These are phyloP conservation scores for Perccottus glenii DNA, from an alignment of 2,113 vertebrate species.

Conservation along the genomic window DNA sequence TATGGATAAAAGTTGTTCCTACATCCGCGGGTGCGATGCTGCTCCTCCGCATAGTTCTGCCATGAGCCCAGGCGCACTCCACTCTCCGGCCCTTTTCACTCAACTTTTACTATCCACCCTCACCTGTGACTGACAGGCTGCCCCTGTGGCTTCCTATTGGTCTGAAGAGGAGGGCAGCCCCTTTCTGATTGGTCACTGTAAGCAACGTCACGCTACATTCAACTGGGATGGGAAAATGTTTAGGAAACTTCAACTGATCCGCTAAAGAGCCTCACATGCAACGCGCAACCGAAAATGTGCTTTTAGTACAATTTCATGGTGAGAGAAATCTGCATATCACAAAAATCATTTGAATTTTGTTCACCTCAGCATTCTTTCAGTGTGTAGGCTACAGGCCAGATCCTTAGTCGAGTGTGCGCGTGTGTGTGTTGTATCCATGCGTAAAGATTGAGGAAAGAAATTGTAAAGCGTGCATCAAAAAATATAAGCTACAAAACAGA, in stretches of 20 bases:
- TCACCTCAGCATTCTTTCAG: too few species aligned
- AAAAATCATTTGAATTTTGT: not conserved
- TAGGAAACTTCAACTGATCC: conserved; percentile 9
- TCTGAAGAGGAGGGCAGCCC: conserved; percentile 13
- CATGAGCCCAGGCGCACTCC: conserved; percentile 63
- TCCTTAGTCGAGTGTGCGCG: not conserved
- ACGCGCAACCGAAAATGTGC: not conserved
- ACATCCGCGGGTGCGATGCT: conserved; percentile 65
- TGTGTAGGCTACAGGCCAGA: too few species aligned
- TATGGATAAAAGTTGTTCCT: conserved; percentile 46
- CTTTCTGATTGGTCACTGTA: conserved; percentile 77
- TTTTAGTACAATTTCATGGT: not conserved
- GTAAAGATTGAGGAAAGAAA: too few species aligned
- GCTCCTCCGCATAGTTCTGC: conserved; percentile 66
- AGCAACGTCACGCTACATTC: conserved; percentile 63
- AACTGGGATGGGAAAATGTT: conserved; percentile 24
- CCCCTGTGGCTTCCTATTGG: conserved; percentile 70
- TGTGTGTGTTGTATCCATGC: too few species aligned
- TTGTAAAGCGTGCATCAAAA: too few species aligned
- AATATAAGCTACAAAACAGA: not conserved
- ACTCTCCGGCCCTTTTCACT: conserved; percentile 78
- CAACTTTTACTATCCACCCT: conserved; percentile 76
- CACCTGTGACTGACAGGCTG: conserved; percentile 83
- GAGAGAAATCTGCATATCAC: not conserved
- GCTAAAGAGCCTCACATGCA: conserved; percentile 9